Percentiles rank a stretch among this genome's conserved stretches.
Evolutionary conservation across 2,797 vertebrate genomes (phyloP).

Genomic region (Tragopan temminckii): DNA sequence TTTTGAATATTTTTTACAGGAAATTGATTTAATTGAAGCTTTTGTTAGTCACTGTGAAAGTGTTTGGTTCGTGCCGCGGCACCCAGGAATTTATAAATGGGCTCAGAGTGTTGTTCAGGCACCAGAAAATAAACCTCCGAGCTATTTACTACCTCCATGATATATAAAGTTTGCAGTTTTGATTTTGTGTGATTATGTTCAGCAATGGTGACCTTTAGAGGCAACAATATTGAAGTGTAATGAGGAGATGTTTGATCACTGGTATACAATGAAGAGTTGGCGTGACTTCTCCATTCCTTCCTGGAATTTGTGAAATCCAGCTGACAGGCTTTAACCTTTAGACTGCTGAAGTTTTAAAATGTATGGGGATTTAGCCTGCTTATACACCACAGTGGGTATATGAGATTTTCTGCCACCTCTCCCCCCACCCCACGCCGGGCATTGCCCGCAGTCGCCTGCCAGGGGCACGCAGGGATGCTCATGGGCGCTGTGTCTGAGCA

Average conservation of each 20-base stretch:
- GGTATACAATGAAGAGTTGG: conserved; percentile 91
- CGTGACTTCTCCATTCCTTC: conserved; percentile 81
- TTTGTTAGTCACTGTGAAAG: conserved; percentile 77
- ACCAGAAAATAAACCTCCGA: conserved; percentile 93
- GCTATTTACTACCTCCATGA: conserved; percentile 98
- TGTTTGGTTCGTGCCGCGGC: conserved; percentile 77
- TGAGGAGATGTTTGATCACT: conserved; percentile 97
- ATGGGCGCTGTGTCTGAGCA: background rate
- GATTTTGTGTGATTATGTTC: conserved; percentile 99
- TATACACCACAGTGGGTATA: conserved; percentile 80
- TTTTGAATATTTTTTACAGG: conserved; percentile 74
- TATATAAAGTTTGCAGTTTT: conserved; percentile 99
- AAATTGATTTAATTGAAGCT: conserved; percentile 85
- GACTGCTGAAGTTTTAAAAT: conserved; percentile 82
- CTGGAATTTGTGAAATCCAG: conserved; percentile 83
- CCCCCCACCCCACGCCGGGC: conserved; percentile 20
- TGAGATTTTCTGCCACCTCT: conserved; percentile 81
- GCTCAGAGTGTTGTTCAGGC: conserved; percentile 88
- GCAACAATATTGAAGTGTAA: conserved; percentile 99
- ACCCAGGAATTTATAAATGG: conserved; percentile 89
- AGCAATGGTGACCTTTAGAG: conserved; percentile 99
- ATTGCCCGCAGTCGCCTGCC: background rate
- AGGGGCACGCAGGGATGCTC: background rate
- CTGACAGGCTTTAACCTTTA: conserved; percentile 88
- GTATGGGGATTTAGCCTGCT: conserved; percentile 83